phyloP scores from a whole-genome alignment of 2,888 invertebrate genomes.

The Mantis religiosa region DNA sequence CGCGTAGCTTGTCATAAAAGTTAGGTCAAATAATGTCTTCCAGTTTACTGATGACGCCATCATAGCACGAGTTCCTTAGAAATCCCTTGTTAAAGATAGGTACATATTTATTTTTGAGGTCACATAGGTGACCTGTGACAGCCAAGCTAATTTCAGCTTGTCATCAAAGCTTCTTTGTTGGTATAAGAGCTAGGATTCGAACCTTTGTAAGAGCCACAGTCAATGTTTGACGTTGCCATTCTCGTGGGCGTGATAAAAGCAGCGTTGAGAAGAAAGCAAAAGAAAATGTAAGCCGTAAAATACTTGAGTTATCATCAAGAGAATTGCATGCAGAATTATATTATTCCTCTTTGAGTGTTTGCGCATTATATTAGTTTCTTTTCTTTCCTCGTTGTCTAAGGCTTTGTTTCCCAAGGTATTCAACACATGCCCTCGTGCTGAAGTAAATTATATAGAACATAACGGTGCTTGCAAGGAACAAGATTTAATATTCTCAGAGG shows the following conservation, averaged over 20 bases:
- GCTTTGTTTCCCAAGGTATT: too few relatives aligned
- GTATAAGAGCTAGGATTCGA: background rate
- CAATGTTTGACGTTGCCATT: background rate
- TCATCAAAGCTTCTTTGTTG: background rate
- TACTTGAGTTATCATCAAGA: background rate
- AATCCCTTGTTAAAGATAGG: background rate
- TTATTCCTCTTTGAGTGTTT: too few relatives aligned
- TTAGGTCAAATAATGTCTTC: background rate
- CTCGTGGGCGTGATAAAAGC: background rate
- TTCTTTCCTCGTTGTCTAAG: too few relatives aligned
- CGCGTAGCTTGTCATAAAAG: background rate
- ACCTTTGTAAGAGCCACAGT: background rate
- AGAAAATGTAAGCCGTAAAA: background rate
- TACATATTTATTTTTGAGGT: background rate
- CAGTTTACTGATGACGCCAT: background rate
- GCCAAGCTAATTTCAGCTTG: background rate
- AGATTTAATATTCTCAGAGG: too few relatives aligned
- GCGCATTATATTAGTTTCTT: too few relatives aligned
- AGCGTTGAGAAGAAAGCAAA: background rate
- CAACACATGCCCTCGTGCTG: too few relatives aligned
- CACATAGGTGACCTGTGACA: background rate
- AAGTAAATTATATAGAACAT: too few relatives aligned
- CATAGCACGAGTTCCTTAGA: background rate
- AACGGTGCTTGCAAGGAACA: too few relatives aligned
- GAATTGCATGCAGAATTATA: background rate